These are phyloP conservation scores for Lepilemur septentrionalis DNA, from an alignment of 2,797 vertebrate species.

Conservation along the genomic window DNA sequence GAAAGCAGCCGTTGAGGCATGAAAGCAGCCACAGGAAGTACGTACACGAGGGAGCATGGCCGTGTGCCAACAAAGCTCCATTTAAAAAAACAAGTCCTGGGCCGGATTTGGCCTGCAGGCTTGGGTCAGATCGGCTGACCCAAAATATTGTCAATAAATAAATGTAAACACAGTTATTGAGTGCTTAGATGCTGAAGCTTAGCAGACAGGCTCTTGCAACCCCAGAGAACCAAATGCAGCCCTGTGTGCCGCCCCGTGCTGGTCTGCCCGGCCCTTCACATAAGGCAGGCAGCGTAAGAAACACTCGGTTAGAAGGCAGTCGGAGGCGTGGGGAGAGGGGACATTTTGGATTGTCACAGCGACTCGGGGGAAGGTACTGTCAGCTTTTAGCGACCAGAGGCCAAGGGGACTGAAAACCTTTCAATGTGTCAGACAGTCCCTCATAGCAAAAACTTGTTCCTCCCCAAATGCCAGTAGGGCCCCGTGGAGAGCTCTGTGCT, in stretches of 20 bases:
- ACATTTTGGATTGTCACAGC: background rate
- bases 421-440: fast-evolving
- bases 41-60: fast-evolving
- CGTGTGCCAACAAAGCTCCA: background rate
- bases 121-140: background rate
- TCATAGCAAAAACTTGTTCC: background rate
- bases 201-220: background rate
- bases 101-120: background rate
- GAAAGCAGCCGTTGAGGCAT: fast-evolving
- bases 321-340: background rate
- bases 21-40: background rate
- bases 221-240: background rate
- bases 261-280: background rate
- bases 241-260: fast-evolving
- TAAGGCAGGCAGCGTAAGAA: background rate
- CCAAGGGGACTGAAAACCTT: background rate
- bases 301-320: background rate
- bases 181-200: background rate
- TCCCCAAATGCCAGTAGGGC: background rate
- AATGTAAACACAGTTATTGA: background rate
- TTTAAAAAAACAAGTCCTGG: background rate
- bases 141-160: background rate
- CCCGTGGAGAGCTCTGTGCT: background rate
- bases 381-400: background rate
- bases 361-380: no score